A percentile compares a stretch with the other conserved stretches of the same genome.
Evolutionary conservation across 2,888 invertebrate species (phyloP).

Genomic region (Coleophora deauratella): DNA sequence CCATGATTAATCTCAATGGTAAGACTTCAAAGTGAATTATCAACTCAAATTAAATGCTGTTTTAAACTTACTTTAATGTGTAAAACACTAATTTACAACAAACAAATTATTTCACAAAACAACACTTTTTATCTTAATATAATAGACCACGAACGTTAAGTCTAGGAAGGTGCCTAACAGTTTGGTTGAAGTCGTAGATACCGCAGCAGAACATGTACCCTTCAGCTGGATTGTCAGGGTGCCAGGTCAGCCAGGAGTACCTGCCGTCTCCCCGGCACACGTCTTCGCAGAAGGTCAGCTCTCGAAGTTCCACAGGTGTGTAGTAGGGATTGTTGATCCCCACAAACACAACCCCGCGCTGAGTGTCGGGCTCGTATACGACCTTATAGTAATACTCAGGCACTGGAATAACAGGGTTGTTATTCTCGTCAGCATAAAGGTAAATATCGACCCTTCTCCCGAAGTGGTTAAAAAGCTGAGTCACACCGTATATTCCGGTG

Average conservation of each 20-base stretch:
- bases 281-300: constrained; percentile 63
- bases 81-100: too few species aligned
- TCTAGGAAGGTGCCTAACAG: constrained; percentile 65
- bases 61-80: too few species aligned
- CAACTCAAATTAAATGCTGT: too few species aligned
- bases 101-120: neutral
- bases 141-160: constrained; percentile 58
- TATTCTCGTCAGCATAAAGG: constrained; percentile 45
- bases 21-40: too few species aligned
- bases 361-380: constrained; percentile 63
- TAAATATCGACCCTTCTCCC: constrained; percentile 48
- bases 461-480: constrained; percentile 59
- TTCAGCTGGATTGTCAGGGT: constrained; percentile 48
- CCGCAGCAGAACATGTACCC: constrained; percentile 78
- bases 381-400: constrained; percentile 68
- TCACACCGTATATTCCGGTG: constrained; percentile 76
- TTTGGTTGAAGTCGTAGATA: constrained; percentile 65
- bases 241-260: constrained; percentile 75
- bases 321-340: constrained; percentile 78
- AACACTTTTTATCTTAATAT: constrained; percentile 19
- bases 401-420: constrained; percentile 56
- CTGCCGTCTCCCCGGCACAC: constrained; percentile 56
- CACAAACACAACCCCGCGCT: constrained; percentile 72
- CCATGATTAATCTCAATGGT: too few species aligned
- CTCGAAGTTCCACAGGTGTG: constrained; percentile 29